A percentile compares a stretch with the other conserved stretches of the same genome.
phyloP scores from a whole-genome alignment of 2,113 vertebrate species.

The Oncorhynchus clarkii region DNA sequence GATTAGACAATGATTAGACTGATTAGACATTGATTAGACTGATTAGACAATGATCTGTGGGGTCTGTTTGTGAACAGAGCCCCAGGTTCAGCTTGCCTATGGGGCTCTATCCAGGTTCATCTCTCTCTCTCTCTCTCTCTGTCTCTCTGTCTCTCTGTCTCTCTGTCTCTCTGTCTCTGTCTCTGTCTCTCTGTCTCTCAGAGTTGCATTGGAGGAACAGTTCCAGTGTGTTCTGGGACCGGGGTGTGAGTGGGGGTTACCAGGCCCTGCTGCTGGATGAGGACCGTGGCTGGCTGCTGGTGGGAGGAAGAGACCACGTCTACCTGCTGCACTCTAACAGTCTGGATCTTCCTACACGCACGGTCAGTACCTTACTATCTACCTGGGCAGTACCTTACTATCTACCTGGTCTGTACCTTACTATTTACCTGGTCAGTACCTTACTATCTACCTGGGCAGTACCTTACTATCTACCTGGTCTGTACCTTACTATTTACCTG shows the following conservation, averaged over 20 bases:
- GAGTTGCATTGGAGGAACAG: constrained; percentile 76
- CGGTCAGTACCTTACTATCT: constrained; percentile 57
- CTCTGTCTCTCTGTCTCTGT: fast-evolving
- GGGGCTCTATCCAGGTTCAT: no score
- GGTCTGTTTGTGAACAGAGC: no score
- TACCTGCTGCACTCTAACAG: constrained; percentile 78
- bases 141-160: fast-evolving
- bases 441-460: no score
- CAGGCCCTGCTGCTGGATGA: constrained; percentile 80
- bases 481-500: no score
- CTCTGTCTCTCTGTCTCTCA: constrained; percentile 41
- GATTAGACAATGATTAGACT: no score
- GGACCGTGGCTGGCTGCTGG: constrained; percentile 80
- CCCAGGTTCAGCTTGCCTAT: no score
- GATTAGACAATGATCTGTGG: no score
- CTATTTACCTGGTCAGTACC: no score
- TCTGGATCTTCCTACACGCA: constrained; percentile 62
- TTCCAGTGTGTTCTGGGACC: constrained; percentile 69
- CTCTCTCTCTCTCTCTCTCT: not conserved
- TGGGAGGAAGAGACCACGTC: constrained; percentile 80
- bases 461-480: no score
- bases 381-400: not conserved
- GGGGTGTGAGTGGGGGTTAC: constrained; percentile 65
- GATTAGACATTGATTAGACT: no score
- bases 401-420: no score